Percentiles rank a stretch among this genome's conserved stretches.
Evolutionary conservation across 1,140 invertebrate species (phyloP).

Genomic region (Drosophila rhopaloa): DNA sequence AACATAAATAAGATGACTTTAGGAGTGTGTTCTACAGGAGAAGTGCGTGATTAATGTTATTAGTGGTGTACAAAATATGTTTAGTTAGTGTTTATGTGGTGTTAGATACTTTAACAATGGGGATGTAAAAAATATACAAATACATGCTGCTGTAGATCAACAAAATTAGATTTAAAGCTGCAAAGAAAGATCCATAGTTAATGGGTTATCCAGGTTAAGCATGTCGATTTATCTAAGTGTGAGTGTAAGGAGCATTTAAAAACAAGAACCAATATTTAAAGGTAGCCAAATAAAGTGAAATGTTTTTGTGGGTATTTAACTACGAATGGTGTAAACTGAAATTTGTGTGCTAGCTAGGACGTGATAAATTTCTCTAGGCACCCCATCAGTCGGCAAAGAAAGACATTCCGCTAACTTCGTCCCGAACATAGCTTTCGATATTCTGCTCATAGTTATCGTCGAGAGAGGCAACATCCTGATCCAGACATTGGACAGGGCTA

Average conservation of each 20-base stretch:
- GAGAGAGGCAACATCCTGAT: background rate
- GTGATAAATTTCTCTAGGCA: conserved; percentile 7
- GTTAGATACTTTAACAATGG: background rate
- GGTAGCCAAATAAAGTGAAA: background rate
- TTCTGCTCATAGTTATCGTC: conserved; percentile 23
- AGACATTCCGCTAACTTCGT: conserved; percentile 47
- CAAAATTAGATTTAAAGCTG: conserved; percentile 2
- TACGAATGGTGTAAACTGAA: conserved; percentile 12
- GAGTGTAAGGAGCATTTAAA: background rate
- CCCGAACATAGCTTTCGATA: conserved; percentile 19
- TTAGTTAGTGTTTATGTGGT: background rate
- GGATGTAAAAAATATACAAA: conserved; percentile 1
- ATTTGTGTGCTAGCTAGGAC: background rate
- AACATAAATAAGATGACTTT: conserved; percentile 15
- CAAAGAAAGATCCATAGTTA: background rate
- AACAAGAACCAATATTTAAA: background rate
- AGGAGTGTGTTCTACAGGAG: background rate
- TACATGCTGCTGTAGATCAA: conserved; percentile 19
- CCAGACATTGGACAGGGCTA: background rate
- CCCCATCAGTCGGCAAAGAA: conserved; percentile 57
- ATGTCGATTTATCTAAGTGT: background rate
- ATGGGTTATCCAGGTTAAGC: background rate
- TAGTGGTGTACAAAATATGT: conserved; percentile 4
- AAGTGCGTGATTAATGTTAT: background rate
- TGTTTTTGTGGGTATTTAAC: background rate